Conservation (phyloP, 2,888 invertebrate species). For the Cybosia mesomella region DNA sequence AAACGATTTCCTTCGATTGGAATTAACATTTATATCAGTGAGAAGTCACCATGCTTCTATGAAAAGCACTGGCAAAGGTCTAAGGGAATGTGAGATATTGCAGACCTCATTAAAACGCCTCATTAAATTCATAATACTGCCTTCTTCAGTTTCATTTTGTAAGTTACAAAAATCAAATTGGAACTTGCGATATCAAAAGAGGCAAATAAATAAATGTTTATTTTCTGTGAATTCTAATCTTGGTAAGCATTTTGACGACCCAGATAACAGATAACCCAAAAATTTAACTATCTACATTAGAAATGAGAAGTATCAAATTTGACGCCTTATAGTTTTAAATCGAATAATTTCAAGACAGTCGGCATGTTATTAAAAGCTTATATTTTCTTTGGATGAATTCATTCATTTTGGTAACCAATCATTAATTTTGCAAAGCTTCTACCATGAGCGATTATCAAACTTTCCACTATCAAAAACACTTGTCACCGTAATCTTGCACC, state of each 20-base stretch:
- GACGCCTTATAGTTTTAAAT: neutral
- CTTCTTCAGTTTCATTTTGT: neutral
- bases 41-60: neutral
- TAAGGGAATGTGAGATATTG: neutral
- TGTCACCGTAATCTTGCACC: slow-evolving; percentile 48
- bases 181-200: neutral
- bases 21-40: neutral
- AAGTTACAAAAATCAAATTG: neutral
- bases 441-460: neutral
- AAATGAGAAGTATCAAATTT: neutral
- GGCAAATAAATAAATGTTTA: neutral
- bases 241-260: slow-evolving; percentile 2
- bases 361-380: neutral
- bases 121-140: neutral
- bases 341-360: neutral
- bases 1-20: too few species aligned
- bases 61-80: neutral
- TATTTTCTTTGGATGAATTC: neutral
- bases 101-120: neutral
- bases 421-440: neutral
- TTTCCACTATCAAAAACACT: slow-evolving; percentile 40
- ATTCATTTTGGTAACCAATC: neutral
- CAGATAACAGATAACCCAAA: slow-evolving; percentile 4
- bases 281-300: neutral
- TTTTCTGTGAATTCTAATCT: neutral